phyloP scores from a whole-genome alignment of 2,888 invertebrate genomes.

The Candidula unifasciata region DNA sequence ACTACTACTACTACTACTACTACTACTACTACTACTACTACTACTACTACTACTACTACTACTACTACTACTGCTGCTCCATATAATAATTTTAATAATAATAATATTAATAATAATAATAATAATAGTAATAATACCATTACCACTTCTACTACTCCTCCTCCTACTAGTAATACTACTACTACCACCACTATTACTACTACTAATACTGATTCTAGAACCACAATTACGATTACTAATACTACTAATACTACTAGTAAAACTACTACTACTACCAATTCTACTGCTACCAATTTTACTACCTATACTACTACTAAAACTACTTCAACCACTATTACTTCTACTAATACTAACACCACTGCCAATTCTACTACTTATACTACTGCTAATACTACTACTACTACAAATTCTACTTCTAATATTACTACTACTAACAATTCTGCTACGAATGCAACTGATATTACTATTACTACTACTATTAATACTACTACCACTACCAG shows the following conservation, averaged over 20 bases:
- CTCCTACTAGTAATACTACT: no score
- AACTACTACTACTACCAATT: background rate
- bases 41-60: conserved; percentile 35
- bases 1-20: conserved; percentile 36
- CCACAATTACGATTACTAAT: no score
- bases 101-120: conserved; percentile 25
- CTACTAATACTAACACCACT: no score
- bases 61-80: conserved; percentile 11
- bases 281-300: background rate
- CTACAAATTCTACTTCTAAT: background rate
- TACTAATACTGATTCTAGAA: no score
- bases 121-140: conserved; percentile 23
- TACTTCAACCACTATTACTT: no score
- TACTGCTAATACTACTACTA: no score
- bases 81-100: conserved; percentile 19
- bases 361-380: no score
- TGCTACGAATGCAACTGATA: background rate
- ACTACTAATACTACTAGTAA: background rate
- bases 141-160: conserved; percentile 23
- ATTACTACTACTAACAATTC: background rate
- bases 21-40: conserved; percentile 31
- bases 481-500: no score
- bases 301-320: background rate
- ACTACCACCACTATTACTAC: no score
- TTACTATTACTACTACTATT: no score